phyloP scores from a whole-genome alignment of 2,888 invertebrate genomes.

The Ichneumon xanthorius region DNA sequence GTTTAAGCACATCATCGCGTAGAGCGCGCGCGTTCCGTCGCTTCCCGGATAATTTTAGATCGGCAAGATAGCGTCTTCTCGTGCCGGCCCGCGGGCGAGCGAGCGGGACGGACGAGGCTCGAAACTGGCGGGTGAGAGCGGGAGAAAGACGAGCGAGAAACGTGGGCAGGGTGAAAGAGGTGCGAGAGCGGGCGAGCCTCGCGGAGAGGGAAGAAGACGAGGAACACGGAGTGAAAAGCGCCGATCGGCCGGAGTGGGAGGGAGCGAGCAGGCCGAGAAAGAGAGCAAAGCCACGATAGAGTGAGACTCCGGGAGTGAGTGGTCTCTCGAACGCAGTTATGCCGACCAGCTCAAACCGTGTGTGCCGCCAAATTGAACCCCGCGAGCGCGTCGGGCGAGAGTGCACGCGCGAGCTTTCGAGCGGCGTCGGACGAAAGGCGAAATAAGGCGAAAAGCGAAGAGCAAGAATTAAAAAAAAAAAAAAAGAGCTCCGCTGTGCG shows the following conservation, averaged over 20 bases:
- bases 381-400: constrained; percentile 52
- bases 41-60: constrained; percentile 83
- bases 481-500: constrained; percentile 4
- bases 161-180: constrained; percentile 31
- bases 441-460: not conserved
- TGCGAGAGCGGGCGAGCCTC: constrained; percentile 18
- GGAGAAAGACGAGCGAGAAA: constrained; percentile 42
- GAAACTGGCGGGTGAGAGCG: constrained; percentile 49
- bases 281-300: constrained; percentile 65
- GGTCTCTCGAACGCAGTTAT: constrained; percentile 82
- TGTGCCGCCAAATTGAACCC: constrained; percentile 71
- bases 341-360: constrained; percentile 81
- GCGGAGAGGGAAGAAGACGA: constrained; percentile 62
- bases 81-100: constrained; percentile 64
- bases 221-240: constrained; percentile 50
- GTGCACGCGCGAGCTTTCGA: constrained; percentile 41
- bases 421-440: constrained; percentile 28
- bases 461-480: constrained; percentile 18
- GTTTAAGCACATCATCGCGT: constrained; percentile 53
- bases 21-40: constrained; percentile 75
- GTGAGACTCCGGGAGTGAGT: constrained; percentile 73
- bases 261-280: constrained; percentile 55
- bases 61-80: constrained; percentile 81
- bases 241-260: constrained; percentile 48
- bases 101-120: constrained; percentile 64